phyloP scores from a whole-genome alignment of 2,113 vertebrate species.

The Phyllostomus hastatus region DNA sequence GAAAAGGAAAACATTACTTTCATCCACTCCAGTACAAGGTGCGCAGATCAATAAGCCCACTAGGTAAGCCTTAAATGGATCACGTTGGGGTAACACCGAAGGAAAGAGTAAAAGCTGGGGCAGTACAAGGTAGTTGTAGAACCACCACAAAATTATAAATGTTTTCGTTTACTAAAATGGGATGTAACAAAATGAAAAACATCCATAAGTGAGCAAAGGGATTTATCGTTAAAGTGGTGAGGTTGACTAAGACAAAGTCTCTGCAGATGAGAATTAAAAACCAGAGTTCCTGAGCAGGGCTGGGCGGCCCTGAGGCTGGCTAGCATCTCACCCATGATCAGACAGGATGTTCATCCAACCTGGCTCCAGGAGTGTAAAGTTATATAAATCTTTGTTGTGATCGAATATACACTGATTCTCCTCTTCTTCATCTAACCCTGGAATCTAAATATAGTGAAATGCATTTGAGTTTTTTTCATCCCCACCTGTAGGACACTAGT shows the following conservation, averaged over 20 bases:
- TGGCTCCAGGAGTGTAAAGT: background rate
- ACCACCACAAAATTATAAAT: constrained; percentile 52
- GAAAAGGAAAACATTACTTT: constrained; percentile 67
- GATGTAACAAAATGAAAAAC: background rate
- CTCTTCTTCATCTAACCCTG: background rate
- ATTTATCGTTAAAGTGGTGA: background rate
- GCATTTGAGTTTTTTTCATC: background rate
- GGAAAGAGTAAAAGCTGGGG: constrained; percentile 45
- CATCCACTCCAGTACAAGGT: constrained; percentile 52
- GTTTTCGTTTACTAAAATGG: constrained; percentile 48
- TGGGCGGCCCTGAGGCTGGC: background rate
- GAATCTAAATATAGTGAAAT: background rate
- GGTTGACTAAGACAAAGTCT: background rate
- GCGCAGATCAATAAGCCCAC: constrained; percentile 69
- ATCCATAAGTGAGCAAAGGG: constrained; percentile 13
- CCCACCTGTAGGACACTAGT: background rate
- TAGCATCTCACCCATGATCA: background rate
- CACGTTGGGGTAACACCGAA: constrained; percentile 39
- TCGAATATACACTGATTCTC: background rate
- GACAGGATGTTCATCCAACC: background rate
- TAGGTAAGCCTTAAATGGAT: constrained; percentile 70
- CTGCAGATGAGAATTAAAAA: constrained; percentile 17
- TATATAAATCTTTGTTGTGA: background rate
- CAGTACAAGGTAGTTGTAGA: constrained; percentile 12
- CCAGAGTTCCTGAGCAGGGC: background rate